Base-by-base conservation (phyloP, 2,888 invertebrate genomes). In the Tiliacea aurago region DNA sequence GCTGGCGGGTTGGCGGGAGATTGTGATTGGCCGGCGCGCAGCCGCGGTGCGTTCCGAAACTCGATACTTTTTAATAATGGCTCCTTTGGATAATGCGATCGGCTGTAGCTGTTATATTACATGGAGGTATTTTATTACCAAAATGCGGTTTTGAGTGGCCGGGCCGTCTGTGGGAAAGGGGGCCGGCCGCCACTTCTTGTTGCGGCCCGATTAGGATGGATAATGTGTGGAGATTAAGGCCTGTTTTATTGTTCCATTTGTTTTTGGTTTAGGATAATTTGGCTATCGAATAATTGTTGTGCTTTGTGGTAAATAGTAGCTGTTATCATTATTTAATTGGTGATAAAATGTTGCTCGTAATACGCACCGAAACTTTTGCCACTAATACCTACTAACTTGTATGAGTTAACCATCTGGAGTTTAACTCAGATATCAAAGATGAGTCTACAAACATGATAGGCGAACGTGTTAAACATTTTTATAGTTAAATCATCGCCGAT, bases 31-130 rank as follows among this genome's bases (percentile, higher is more conserved):
- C 81, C 88, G 73, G 84, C 84, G 89, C 85, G 86, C 86, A 86
- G 87, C 84, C 91, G 90, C 91, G 90, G 86, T 91, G 91, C 95
- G 95, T 94, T 95, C 93, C 74, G 96, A 93, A 96, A 96, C 92
- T 91, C 92, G 96, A 96, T 96, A 96, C 95, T 96, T 96, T 96
- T 96, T 96, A 96, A 96, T 96, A 96, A 96, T 96, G 95, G 96
- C 94, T 95, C 93, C 94, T 95, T 94, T 93, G 91, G 94, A 93
- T 96, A 96, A 96, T 96, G 95, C 94, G 96, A 95, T 95, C 95
- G 93, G 90, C 93, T 93, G 93, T 93, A 93, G 90, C 93, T 93
- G 93, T 93, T 94, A 94, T 95, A 95, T 94, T 93, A 93, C 92
- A 93, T 91, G 91, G 90, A 88, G 89, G 94, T 95, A 95, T 95